Evolutionary conservation across 2,888 invertebrate genomes (phyloP).

Genomic region (Nephrotoma flavescens): DNA sequence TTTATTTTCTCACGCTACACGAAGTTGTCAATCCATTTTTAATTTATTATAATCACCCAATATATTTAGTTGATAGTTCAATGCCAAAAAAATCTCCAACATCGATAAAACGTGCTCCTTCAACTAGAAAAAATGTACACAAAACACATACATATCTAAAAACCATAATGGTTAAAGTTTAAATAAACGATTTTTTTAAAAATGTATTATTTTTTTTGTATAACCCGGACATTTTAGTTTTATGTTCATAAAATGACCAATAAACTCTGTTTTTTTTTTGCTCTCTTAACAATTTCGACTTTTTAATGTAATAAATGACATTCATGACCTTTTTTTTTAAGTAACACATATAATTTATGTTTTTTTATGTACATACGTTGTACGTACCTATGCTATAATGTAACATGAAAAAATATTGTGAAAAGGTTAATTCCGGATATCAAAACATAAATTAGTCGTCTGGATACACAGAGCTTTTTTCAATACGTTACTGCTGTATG

Average conservation of each 20-base stretch:
- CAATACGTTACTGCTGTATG: background rate
- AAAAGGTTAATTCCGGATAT: background rate
- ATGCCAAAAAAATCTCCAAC: background rate
- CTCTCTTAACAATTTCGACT: background rate
- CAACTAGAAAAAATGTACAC: background rate
- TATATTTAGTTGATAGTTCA: background rate
- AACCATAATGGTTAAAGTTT: background rate
- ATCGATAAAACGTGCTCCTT: background rate
- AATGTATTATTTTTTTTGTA: background rate
- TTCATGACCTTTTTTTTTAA: background rate
- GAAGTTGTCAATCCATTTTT: too few species aligned
- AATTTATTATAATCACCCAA: too few species aligned
- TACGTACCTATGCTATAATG: background rate
- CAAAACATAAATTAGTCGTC: background rate
- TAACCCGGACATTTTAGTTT: background rate
- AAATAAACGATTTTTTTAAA: background rate
- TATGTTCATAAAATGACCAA: background rate
- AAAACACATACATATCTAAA: background rate
- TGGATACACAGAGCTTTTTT: background rate
- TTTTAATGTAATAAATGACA: background rate
- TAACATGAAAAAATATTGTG: background rate
- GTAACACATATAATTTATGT: background rate
- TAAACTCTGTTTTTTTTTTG: background rate
- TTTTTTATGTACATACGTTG: background rate
- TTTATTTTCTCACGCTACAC: too few species aligned